phyloP scores from a whole-genome alignment of 2,113 vertebrate genomes.

The Ochotona princeps region DNA sequence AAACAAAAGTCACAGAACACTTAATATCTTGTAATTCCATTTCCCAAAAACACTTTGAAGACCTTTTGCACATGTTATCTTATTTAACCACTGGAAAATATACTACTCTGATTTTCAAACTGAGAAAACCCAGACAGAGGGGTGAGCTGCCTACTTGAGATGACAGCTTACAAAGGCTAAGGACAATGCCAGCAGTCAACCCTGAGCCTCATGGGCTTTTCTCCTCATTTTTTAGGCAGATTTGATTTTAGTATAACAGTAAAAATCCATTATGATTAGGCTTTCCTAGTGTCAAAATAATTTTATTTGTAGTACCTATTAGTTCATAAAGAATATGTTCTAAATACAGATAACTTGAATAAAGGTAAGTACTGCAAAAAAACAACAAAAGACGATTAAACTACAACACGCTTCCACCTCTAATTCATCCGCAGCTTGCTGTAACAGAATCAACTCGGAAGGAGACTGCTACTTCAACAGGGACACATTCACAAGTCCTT shows the following conservation, averaged over 20 bases:
- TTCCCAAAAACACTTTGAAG: no score
- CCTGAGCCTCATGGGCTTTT: not conserved
- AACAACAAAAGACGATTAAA: not conserved
- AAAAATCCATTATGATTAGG: conserved; percentile 16
- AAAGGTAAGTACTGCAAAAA: not conserved
- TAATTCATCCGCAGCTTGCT: conserved; percentile 58
- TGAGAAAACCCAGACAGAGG: not conserved
- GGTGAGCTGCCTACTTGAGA: not conserved
- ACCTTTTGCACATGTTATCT: not conserved
- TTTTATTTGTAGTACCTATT: not conserved
- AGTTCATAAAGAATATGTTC: conserved; percentile 25
- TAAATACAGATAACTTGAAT: conserved; percentile 3
- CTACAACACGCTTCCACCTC: conserved; percentile 30
- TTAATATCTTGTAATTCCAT: no score
- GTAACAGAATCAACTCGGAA: conserved; percentile 71
- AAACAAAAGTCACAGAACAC: no score
- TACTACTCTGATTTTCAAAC: not conserved
- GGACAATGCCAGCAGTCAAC: not conserved
- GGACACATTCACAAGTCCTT: conserved; percentile 44
- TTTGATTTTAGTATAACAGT: not conserved
- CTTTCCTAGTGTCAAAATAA: conserved; percentile 17
- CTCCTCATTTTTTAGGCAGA: not conserved
- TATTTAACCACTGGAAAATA: not conserved
- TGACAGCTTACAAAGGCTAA: not conserved
- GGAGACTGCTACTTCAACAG: conserved; percentile 53